Evolutionary conservation across 2,113 vertebrate genomes (phyloP).

Genomic region (Spheniscus mendiculus): DNA sequence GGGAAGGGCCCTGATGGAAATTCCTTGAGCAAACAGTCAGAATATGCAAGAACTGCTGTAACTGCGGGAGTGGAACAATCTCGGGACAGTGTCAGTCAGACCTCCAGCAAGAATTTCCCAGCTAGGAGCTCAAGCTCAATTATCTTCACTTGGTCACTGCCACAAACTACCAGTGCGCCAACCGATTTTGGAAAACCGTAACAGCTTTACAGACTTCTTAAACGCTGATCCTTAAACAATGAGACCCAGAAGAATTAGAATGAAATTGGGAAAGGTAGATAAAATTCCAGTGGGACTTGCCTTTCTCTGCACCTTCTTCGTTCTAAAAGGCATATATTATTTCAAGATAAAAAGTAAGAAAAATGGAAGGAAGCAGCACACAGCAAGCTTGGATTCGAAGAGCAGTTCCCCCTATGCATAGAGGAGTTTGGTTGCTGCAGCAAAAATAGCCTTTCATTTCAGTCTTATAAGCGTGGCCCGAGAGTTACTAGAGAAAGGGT

Average conservation of each 20-base stretch:
- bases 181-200: not conserved
- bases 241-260: not conserved
- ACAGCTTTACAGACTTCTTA: not conserved
- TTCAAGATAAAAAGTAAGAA: not conserved
- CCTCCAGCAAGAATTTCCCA: not conserved
- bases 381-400: not conserved
- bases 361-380: not conserved
- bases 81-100: rapidly evolving
- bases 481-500: not conserved
- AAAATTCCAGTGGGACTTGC: not conserved
- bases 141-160: not conserved
- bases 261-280: not conserved
- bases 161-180: not conserved
- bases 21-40: not conserved
- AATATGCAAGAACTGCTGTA: not conserved
- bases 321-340: not conserved
- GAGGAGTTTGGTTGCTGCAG: not conserved
- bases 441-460: not conserved
- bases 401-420: not conserved
- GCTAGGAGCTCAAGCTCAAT: not conserved
- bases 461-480: rapidly evolving
- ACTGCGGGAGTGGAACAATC: not conserved
- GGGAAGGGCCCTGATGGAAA: not conserved
- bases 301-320: not conserved
- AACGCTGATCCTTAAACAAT: not conserved